Percentiles rank a stretch among this genome's conserved stretches.
phyloP scores from a whole-genome alignment of 2,797 vertebrate species.

The Toxotes lorentzi region DNA sequence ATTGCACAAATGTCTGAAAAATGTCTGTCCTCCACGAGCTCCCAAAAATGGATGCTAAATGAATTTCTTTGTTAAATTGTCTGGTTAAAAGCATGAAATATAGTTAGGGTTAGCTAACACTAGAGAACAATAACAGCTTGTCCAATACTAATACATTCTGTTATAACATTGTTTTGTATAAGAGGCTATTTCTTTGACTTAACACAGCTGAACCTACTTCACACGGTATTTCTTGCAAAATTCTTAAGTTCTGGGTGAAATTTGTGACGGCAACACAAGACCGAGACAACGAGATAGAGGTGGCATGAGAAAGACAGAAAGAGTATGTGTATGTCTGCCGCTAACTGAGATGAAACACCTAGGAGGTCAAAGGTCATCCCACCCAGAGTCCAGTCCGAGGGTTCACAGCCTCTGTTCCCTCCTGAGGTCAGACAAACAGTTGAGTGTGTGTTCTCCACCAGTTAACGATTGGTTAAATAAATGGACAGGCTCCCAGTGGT shows the following conservation, averaged over 20 bases:
- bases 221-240: conserved; percentile 1
- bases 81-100: conserved; percentile 39
- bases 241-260: background rate
- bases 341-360: conserved; percentile 76
- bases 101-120: conserved; percentile 11
- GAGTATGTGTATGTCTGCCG: conserved; percentile 37
- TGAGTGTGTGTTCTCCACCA: conserved; percentile 59
- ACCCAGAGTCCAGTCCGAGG: conserved; percentile 71
- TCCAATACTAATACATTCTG: conserved; percentile 15
- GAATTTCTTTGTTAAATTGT: conserved; percentile 34
- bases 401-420: conserved; percentile 36
- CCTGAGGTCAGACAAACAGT: conserved; percentile 72
- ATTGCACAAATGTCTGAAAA: conserved; percentile 9
- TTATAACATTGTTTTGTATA: conserved; percentile 7
- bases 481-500: conserved; percentile 67
- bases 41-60: conserved; percentile 13
- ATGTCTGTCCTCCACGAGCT: background rate
- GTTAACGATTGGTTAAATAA: conserved; percentile 75
- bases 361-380: conserved; percentile 76
- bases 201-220: background rate
- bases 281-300: background rate
- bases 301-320: conserved; percentile 27
- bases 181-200: conserved; percentile 5
- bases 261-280: background rate
- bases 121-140: conserved; percentile 18